Conservation (phyloP, 2,113 vertebrate species). For the Bubo blakistoni region DNA sequence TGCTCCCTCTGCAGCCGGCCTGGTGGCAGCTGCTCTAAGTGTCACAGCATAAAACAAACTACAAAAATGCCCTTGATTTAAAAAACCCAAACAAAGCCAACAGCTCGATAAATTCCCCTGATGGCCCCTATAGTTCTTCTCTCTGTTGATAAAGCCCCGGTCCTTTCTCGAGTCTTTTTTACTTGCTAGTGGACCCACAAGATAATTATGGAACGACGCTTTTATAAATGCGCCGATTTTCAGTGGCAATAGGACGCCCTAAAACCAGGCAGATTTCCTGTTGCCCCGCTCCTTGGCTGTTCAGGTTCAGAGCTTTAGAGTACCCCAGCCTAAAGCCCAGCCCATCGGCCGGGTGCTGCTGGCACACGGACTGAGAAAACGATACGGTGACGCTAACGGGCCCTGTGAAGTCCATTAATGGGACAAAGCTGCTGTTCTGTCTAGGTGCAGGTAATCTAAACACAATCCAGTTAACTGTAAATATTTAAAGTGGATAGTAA, state of each 20-base stretch:
- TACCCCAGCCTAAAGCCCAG: too few relatives aligned
- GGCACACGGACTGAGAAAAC: rapidly evolving
- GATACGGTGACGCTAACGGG: rapidly evolving
- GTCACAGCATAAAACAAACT: too few relatives aligned
- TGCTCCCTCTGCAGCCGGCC: background rate
- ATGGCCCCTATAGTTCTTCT: background rate
- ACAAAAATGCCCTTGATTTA: too few relatives aligned
- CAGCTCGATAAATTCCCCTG: too few relatives aligned
- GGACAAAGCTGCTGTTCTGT: background rate
- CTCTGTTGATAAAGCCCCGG: background rate
- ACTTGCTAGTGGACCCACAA: too few relatives aligned
- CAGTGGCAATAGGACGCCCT: background rate
- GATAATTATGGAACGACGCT: background rate
- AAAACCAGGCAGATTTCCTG: too few relatives aligned
- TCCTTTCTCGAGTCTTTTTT: too few relatives aligned
- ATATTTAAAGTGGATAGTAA: background rate
- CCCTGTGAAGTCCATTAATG: rapidly evolving
- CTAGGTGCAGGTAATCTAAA: background rate
- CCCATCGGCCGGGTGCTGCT: background rate
- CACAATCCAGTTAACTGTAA: background rate
- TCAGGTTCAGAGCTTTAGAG: background rate
- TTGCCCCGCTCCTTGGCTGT: background rate
- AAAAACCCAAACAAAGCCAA: background rate
- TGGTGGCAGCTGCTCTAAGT: background rate
- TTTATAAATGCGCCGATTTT: background rate